Evolutionary conservation across 1,140 invertebrate species (phyloP), one percentile per base, ranked within the genome.

Genomic region (Popillia japonica): DNA sequence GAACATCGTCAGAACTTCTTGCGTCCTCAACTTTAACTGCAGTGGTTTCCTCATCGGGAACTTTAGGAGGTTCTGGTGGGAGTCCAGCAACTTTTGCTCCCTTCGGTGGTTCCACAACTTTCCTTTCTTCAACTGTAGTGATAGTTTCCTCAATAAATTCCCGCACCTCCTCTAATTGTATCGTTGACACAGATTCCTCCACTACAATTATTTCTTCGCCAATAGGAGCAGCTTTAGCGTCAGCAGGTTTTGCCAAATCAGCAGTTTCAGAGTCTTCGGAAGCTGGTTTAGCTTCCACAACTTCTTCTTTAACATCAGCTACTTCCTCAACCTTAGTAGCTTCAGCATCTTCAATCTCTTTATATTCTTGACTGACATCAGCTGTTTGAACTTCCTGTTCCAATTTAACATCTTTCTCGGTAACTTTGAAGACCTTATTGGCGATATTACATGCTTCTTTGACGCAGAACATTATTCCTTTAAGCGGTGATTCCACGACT

Each of bases 401-500:
- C 9, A 11, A 10, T 72, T 23, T 4, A 4, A 74, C 11, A 76
- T 76, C 22, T 55, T 76, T 22, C 27, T 55, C 44, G 3, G 22
- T 59, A 3, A 72, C 68, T 72, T 81, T 40, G 8, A 79, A 59
- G 42, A 79, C 55, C 34, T 77, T 75, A 41, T 77, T 79, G n/a
- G 79, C 73, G 75, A 81, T 81, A 72, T 79, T 79, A 40, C 80
- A 81, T 1, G 73, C 77, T 48, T 79, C 41, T 73, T 74, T 81
- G 11, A 81, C 75, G 27, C 72, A 75, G 10, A 78, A 78, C 10
- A 76, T 76, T 48, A 81, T 77, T 40, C 82, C 81, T 0, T 84
- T 83, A 11, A 87, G 83, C 7, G 86, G 82, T 7, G 79, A 84
- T 14, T 87, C 84, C 40, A 86, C 34, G 23, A 87, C 79, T 0